Base-by-base conservation (phyloP, 2,113 vertebrate species). In the Coptodon rendalli region DNA sequence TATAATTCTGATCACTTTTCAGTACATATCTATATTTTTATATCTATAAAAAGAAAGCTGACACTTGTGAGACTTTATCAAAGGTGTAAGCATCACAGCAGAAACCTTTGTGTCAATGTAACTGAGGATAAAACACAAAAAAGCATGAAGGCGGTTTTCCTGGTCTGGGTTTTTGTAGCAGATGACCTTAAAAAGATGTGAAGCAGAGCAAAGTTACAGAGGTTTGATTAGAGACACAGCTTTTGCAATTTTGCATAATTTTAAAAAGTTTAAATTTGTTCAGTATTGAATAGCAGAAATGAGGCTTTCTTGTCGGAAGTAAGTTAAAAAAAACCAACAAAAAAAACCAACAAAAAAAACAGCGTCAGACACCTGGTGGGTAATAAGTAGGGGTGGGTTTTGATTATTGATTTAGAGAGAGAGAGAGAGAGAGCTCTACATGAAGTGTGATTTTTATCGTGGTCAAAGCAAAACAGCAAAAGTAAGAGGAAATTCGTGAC, bases 281-380 rank as follows among this genome's bases (percentile, higher is more conserved):
- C 53, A 56, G 53, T 56, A 7, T 56, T 56, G 22, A 24, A 56
- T 11, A 56, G 53, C 22, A 45, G 13, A 45, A 45, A 50, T 50
- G 17, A 50, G 45, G 45, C 45, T 50, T 50, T 50, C 45, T 8
- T 50, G 45, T 50, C 0, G 4, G 45, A 50, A 50, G 45, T 50
- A 22, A 54, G 22, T 22, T 22, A 22, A 22, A 1, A 4, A 22
- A 10, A 10, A n/a, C n/a, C 5, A 7, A 1, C 0, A 0, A 52
- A 19, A 52, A 9, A 9, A 5, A 1, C n/a, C 6, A 54, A 54
- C 1, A 22, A 54, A 27, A 27, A 27, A 27, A 27, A 3, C 27
- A 27, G 52, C 0, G 2, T 2, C n/a, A 0, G 3, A 22, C n/a
- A 54, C 10, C 3, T 6, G 52, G 5, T 54, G 52, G n/a, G 52